Conservation (phyloP, 2,888 invertebrate species). For the Trachelus stipa region DNA sequence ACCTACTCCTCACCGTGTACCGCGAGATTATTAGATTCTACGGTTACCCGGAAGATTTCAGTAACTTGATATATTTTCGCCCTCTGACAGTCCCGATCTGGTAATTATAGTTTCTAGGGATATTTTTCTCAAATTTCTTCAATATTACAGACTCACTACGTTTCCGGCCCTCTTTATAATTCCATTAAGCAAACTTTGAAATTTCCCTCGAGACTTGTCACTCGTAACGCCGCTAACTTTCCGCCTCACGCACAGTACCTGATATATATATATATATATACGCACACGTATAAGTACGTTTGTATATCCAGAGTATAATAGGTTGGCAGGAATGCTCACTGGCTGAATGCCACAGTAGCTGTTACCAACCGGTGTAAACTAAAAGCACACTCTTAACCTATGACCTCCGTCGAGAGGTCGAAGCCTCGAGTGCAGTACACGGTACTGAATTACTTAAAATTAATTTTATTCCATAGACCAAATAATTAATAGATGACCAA, state of each 20-base stretch:
- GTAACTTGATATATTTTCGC: not conserved
- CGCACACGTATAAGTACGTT: not conserved
- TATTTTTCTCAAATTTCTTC: not conserved
- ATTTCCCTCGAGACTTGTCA: constrained; percentile 57
- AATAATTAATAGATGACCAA: not conserved
- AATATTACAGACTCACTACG: not conserved
- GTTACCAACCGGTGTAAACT: not conserved
- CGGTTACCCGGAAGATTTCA: not conserved
- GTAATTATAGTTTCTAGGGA: not conserved
- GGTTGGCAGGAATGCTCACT: not conserved
- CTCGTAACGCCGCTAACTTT: constrained; percentile 28
- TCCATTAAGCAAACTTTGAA: constrained; percentile 57
- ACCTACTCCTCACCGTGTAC: not conserved
- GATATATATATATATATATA: not conserved
- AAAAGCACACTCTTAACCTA: not conserved
- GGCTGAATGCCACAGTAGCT: not conserved
- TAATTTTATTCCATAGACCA: too few relatives aligned
- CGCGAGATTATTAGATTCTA: not conserved
- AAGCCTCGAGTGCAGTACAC: not conserved
- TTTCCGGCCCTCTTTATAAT: constrained; percentile 51
- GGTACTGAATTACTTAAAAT: too few relatives aligned
- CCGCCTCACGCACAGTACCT: not conserved
- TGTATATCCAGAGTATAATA: not conserved
- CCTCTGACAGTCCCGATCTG: not conserved
- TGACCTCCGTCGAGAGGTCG: not conserved